These are phyloP conservation scores for Drosophila bocqueti DNA, from an alignment of 1,140 invertebrate species.

Conservation along the genomic window DNA sequence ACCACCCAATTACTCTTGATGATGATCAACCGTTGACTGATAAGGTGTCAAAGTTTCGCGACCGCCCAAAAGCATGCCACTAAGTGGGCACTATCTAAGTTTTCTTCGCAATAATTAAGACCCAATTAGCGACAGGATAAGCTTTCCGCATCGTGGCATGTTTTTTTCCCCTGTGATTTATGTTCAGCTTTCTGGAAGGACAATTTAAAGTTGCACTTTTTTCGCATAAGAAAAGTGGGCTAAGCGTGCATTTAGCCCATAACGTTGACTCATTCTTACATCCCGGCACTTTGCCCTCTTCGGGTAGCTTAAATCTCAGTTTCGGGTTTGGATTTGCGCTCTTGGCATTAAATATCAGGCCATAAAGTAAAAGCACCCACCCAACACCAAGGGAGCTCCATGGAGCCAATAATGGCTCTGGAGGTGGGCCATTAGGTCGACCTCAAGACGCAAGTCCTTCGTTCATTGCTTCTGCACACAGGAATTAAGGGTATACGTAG, in stretches of 20 bases:
- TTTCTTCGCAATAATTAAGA: constrained; percentile 46
- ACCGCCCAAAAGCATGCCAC: constrained; percentile 43
- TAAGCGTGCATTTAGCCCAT: constrained; percentile 52
- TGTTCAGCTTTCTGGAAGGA: neutral
- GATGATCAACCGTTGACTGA: constrained; percentile 50
- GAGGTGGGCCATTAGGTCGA: constrained; percentile 51
- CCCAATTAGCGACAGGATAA: constrained; percentile 37
- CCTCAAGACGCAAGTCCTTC: constrained; percentile 4
- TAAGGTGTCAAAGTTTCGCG: constrained; percentile 44
- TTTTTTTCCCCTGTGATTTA: constrained; percentile 9
- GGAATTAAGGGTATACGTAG: neutral
- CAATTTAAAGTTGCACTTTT: constrained; percentile 35
- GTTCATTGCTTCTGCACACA: constrained; percentile 13
- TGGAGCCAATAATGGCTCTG: constrained; percentile 36
- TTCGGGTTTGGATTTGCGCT: constrained; percentile 19
- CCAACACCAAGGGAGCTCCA: constrained; percentile 11
- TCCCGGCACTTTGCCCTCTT: constrained; percentile 36
- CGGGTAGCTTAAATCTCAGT: constrained; percentile 37
- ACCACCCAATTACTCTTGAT: constrained; percentile 32
- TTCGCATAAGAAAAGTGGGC: constrained; percentile 20
- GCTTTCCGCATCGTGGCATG: neutral
- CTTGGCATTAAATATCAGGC: constrained; percentile 57
- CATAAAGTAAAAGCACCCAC: constrained; percentile 65
- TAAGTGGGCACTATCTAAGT: constrained; percentile 17
- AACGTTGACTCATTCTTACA: constrained; percentile 43